Evolutionary conservation across 2,113 vertebrate genomes (phyloP), one percentile per base, ranked within the genome.

Genomic region (Cnemophilus loriae): DNA sequence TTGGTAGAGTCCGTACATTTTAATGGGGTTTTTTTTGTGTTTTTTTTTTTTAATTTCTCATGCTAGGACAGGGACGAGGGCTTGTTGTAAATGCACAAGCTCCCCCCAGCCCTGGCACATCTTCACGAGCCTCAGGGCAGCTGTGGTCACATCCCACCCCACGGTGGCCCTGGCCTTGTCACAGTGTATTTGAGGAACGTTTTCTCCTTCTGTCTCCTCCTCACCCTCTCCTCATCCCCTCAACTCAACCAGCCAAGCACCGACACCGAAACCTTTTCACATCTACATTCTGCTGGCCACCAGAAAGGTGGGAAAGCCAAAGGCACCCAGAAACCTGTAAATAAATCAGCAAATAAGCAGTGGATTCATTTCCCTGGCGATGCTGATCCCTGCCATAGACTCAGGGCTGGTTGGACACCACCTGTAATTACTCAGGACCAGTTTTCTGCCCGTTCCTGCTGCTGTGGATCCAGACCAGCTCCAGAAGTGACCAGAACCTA

Each of bases 21-120:
- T 17, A 28, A 24, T 7, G 3, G 24, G 4, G 1, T 0, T 3
- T 6, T 4, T 16, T 46, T 11, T n/a, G 3, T 16, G 13, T 4
- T 3, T 17, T 23, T 20, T 46, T 27, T 22, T 57, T 42, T 15
- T 1, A 63, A n/a, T 70, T 78, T 85, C 67, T 75, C 42, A 1
- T 1, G 1, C 32, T 57, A 19, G 73, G 46, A 27, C 16, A 50
- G 42, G 41, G 47, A 49, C 12, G 28, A 60, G 71, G 32, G 44
- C 32, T 60, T 33, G 19, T 14, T 74, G 41, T n/a, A n/a, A 70
- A 37, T 1, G 18, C 65, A 67, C 52, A 42, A 70, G n/a, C 23
- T 91, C 42, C 11, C 21, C 20, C 16, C 24, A 78, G 1, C 28
- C 65, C 42, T 53, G 59, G 67, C 22, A 71, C 70, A n/a, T 33